Percentiles rank a stretch among this genome's conserved stretches.
These are phyloP conservation scores for Eriosoma lanigerum DNA, from an alignment of 1,140 invertebrate species.

Conservation along the genomic window DNA sequence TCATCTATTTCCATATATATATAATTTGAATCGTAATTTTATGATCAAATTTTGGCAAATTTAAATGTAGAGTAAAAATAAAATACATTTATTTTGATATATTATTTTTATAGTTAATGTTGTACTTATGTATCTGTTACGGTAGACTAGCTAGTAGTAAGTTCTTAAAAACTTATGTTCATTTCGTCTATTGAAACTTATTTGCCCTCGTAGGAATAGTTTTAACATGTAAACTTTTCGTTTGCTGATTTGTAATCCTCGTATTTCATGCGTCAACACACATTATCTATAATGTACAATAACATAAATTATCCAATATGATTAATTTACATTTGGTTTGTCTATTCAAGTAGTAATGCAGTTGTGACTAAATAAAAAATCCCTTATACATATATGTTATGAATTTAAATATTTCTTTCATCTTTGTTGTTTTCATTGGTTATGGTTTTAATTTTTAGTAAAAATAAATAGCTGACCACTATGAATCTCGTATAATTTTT, in stretches of 20 bases:
- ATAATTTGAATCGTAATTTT: too few species aligned
- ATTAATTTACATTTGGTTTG: neutral
- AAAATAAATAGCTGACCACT: too few species aligned
- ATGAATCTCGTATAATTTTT: too few species aligned
- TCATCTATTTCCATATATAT: too few species aligned
- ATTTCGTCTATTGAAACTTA: constrained; percentile 14
- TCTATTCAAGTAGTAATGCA: neutral
- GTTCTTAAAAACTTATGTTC: neutral
- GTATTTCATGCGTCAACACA: constrained; percentile 4
- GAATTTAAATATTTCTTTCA: neutral
- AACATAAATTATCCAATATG: neutral
- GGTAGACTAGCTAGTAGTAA: neutral
- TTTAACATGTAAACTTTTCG: constrained; percentile 22
- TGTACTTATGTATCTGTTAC: constrained; percentile 5
- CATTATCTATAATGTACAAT: too few species aligned
- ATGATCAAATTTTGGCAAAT: neutral
- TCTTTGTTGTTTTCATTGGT: too few species aligned
- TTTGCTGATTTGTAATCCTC: neutral
- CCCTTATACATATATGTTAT: too few species aligned
- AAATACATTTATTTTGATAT: neutral
- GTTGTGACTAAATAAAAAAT: too few species aligned
- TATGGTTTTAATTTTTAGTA: too few species aligned
- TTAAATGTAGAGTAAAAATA: neutral
- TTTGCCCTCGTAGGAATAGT: neutral
- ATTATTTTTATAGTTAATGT: neutral